Evolutionary conservation across 2,888 invertebrate species (phyloP).

Genomic region (Cephus pulcher): DNA sequence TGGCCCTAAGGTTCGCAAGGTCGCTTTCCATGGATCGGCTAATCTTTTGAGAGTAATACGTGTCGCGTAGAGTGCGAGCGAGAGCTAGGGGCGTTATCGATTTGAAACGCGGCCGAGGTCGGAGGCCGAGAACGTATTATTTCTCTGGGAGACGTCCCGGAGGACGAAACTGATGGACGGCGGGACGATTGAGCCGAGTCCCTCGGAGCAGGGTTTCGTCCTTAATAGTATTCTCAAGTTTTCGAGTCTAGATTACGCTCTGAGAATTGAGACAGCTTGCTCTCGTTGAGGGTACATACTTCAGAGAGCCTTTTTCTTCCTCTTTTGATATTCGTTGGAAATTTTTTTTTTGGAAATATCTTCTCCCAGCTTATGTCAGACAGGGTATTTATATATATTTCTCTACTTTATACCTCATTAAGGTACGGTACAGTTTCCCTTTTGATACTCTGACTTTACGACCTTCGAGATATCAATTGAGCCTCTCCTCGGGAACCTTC

Average conservation of each 20-base stretch:
- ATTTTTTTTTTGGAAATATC: not conserved
- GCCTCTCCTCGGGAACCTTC: not conserved
- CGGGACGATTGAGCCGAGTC: not conserved
- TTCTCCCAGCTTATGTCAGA: not conserved
- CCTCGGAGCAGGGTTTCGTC: not conserved
- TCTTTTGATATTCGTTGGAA: not conserved
- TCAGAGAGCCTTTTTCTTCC: not conserved
- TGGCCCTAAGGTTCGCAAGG: not conserved
- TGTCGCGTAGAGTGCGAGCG: not conserved
- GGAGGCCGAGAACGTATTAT: conserved; percentile 28
- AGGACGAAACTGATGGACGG: conserved; percentile 9
- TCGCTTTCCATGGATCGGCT: not conserved
- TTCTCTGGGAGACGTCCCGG: conserved; percentile 22
- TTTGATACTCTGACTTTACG: not conserved
- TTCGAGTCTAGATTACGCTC: not conserved
- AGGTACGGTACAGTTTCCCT: not conserved
- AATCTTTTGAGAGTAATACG: not conserved
- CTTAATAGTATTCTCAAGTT: not conserved
- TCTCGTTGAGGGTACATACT: not conserved
- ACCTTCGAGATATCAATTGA: not conserved
- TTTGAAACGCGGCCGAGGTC: conserved; percentile 26
- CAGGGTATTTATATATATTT: not conserved
- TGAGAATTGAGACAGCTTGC: not conserved
- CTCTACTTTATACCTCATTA: not conserved
- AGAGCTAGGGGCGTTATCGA: conserved; percentile 37